These are phyloP conservation scores for Hucho hucho DNA, from an alignment of 2,113 vertebrate species.

Conservation along the genomic window DNA sequence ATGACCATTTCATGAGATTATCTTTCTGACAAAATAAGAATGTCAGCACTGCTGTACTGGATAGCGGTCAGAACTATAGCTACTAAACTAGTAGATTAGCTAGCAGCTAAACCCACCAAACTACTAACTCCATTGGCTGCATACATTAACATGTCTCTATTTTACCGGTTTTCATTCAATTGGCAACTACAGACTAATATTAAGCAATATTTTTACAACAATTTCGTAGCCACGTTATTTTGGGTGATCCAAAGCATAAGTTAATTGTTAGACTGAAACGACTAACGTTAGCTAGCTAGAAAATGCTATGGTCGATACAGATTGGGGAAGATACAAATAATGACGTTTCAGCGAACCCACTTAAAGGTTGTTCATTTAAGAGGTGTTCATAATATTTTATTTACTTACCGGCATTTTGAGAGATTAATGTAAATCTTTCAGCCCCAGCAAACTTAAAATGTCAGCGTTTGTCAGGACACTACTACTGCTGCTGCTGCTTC, in stretches of 20 bases:
- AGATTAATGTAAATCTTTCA: slow-evolving; percentile 44
- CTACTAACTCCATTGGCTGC: too few species aligned
- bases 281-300: slow-evolving; percentile 32
- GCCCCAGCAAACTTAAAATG: slow-evolving; percentile 39
- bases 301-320: not conserved
- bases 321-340: not conserved
- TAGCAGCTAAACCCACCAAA: too few species aligned
- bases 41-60: too few species aligned
- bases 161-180: too few species aligned
- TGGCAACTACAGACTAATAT: too few species aligned
- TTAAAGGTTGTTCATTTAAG: not conserved
- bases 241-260: too few species aligned
- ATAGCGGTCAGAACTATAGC: too few species aligned
- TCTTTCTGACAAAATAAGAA: too few species aligned
- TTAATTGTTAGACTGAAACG: not conserved
- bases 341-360: not conserved
- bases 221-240: not conserved
- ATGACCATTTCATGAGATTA: not conserved
- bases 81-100: too few species aligned
- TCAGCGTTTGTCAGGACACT: slow-evolving; percentile 17
- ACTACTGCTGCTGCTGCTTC: slow-evolving; percentile 64
- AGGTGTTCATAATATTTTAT: not conserved
- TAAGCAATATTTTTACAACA: too few species aligned
- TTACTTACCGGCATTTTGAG: slow-evolving; percentile 84
- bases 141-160: too few species aligned